A percentile compares a stretch with the other conserved stretches of the same genome.
Evolutionary conservation across 92 coral and sea anemone species (phyloP).

Genomic region (Actinostola sp.): DNA sequence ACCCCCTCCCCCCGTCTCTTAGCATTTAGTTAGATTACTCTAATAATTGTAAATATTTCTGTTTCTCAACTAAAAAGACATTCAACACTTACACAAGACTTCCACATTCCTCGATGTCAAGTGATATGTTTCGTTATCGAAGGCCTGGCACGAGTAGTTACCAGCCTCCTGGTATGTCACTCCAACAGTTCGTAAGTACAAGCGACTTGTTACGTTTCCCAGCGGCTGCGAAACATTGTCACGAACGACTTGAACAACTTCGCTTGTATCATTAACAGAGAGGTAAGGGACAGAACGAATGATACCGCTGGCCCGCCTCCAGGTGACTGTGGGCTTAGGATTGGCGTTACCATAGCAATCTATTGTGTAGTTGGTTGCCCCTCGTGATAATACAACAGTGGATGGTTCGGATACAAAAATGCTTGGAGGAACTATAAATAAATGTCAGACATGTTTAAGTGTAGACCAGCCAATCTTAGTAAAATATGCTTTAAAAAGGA

Average conservation of each 20-base stretch:
- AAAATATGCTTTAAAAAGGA: no score
- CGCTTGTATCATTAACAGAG: constrained; percentile 1
- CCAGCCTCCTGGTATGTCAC: constrained; percentile 61
- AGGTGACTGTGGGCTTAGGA: constrained; percentile 51
- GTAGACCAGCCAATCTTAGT: no score
- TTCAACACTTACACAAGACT: constrained; percentile 63
- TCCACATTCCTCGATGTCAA: constrained; percentile 17
- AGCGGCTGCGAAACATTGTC: constrained; percentile 22
- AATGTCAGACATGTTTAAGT: no score
- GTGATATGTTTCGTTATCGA: constrained; percentile 24
- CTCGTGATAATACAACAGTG: constrained; percentile 15
- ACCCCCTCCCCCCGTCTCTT: no score
- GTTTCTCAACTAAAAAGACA: no score
- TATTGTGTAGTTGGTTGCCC: constrained; percentile 21
- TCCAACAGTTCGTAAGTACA: constrained; percentile 62
- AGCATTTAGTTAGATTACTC: no score
- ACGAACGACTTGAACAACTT: constrained; percentile 46
- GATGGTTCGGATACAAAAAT: constrained; percentile 16
- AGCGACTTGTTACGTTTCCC: constrained; percentile 47
- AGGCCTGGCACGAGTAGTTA: constrained; percentile 71
- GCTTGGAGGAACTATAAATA: constrained; percentile 42
- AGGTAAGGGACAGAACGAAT: constrained; percentile 9
- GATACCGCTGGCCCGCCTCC: constrained; percentile 25
- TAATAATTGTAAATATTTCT: no score
- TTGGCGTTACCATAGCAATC: constrained; percentile 64